Evolutionary conservation across 2,797 vertebrate species (phyloP).

Genomic region (Sebastes kiyomatsui): DNA sequence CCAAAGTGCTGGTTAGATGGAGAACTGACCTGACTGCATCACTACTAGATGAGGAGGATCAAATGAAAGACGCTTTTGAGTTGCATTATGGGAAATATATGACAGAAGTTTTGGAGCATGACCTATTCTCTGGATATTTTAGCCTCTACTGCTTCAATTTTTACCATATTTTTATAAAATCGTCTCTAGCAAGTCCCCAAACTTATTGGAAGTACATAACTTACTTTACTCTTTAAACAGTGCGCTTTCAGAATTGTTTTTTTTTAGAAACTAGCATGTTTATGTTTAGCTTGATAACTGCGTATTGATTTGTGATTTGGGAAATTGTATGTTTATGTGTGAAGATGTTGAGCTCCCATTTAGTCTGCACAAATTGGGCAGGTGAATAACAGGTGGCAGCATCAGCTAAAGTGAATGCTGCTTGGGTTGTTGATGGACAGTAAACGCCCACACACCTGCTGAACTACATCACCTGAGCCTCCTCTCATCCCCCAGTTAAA

Average conservation of each 20-base stretch:
- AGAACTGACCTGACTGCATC: background rate
- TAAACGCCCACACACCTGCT: background rate
- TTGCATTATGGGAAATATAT: background rate
- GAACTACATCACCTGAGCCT: background rate
- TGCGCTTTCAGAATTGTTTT: background rate
- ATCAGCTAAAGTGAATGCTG: background rate
- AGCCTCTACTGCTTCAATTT: background rate
- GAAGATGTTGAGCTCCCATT: background rate
- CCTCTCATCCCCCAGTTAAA: background rate
- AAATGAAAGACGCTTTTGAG: background rate
- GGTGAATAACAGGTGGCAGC: background rate
- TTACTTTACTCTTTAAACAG: background rate
- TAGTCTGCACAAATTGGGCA: background rate
- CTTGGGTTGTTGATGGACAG: background rate
- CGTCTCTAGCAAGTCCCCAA: background rate
- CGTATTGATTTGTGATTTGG: background rate
- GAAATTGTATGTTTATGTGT: background rate
- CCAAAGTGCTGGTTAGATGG: background rate
- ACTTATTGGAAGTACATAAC: background rate
- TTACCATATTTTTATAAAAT: background rate
- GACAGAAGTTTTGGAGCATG: background rate
- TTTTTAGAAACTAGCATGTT: background rate
- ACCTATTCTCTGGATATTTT: background rate
- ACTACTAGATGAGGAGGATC: background rate
- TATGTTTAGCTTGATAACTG: background rate